A percentile compares a stretch with the other conserved stretches of the same genome.
These are phyloP conservation scores for Cotesia chilonis DNA, from an alignment of 1,140 invertebrate genomes.

Conservation along the genomic window DNA sequence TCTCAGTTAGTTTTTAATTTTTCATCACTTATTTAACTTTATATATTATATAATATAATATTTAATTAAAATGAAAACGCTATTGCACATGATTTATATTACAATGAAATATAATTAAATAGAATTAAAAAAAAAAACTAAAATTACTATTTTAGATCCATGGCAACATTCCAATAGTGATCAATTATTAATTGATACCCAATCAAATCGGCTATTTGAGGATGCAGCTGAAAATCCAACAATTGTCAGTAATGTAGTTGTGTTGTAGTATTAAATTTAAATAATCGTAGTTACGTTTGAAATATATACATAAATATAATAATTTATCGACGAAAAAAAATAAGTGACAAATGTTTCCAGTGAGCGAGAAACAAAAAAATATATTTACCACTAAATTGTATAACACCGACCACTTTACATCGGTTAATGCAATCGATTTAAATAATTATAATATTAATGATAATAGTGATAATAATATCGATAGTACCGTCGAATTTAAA, in stretches of 20 bases:
- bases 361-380: constrained; percentile 31
- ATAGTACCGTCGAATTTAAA: constrained; percentile 31
- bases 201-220: constrained; percentile 48
- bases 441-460: constrained; percentile 26
- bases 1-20: not conserved
- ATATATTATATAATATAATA: too few relatives aligned
- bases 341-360: constrained; percentile 41
- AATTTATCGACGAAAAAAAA: constrained; percentile 25
- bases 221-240: constrained; percentile 45
- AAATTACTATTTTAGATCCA: constrained; percentile 54
- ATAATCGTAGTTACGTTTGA: not conserved
- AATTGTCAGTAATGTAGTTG: constrained; percentile 40
- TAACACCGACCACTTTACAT: not conserved
- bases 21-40: too few relatives aligned
- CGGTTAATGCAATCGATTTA: not conserved
- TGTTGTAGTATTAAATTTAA: not conserved
- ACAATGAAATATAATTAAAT: not conserved
- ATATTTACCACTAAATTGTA: not conserved
- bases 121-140: constrained; percentile 9
- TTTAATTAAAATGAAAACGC: too few relatives aligned
- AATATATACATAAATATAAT: constrained; percentile 21
- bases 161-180: constrained; percentile 52
- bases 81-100: too few relatives aligned
- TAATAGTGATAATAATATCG: constrained; percentile 22
- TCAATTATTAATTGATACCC: constrained; percentile 36